Base-by-base conservation (phyloP, 2,797 vertebrate species). In the Sebastes glaucus region DNA sequence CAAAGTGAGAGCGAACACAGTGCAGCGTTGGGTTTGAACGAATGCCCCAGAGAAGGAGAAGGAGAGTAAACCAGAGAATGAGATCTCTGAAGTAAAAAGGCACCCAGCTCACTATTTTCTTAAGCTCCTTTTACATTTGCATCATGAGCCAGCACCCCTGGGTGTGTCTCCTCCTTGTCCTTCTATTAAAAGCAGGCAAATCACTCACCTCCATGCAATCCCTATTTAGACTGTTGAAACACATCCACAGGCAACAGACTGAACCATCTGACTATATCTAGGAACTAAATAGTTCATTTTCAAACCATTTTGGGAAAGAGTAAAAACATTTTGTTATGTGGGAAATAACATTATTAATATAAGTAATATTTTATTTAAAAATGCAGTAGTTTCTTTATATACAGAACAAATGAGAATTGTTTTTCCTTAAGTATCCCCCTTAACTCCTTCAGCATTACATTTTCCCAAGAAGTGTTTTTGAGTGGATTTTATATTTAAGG, bases 181-280 rank as follows among this genome's bases (percentile, higher is more conserved):
- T 68, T 82, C 82, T 85, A 82, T 85, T 84, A 87, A 87, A 88
- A 91, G 78, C 81, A 60, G 13, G 46, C 60, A 81, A 85, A 80
- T 52, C 84, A 63, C 62, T 85, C 78, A 89, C 80, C 83, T 88
- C 71, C 65, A 59, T 27, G 55, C 71, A 25, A 55, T 84, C 75
- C 70, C 60, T 69, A 80, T 81, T 88, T 71, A 83, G 72, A 78
- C 52, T 23, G 56, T 22, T 35, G 61, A 66, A 67, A 78, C 76
- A 71, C 62, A 63, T 63, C 73, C 70, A 72, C 68, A 46, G 60
- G 76, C 79, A 80, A 46, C 27, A 9, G 57, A 56, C 55, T 64
- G 33, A 84, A n/a, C 61, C 69, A 59, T 56, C 46, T 49, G 14
- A 59, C 70, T 68, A 9, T 30, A 52, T 56, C 11, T 11, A 28